These are phyloP conservation scores for Polydrusus cervinus DNA, from an alignment of 2,888 invertebrate genomes.

Conservation along the genomic window DNA sequence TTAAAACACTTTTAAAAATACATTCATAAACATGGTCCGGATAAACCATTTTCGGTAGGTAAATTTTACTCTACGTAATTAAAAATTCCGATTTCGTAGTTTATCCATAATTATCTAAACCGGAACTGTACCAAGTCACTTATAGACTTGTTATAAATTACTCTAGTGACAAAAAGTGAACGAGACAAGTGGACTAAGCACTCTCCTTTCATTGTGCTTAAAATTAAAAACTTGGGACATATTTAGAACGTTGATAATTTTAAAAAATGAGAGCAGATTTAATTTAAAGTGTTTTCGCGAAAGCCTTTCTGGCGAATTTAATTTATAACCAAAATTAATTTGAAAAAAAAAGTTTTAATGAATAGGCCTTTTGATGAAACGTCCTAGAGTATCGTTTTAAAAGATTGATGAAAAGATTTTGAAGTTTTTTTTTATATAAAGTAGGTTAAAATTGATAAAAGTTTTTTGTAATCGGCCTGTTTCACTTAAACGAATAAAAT, in stretches of 20 bases:
- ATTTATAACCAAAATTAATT: slow-evolving; percentile 29
- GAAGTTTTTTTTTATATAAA: neutral
- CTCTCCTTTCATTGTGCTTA: neutral
- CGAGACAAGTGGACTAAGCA: neutral
- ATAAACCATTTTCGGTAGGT: too few species aligned
- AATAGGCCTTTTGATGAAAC: neutral
- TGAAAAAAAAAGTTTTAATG: slow-evolving; percentile 6
- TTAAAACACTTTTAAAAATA: too few species aligned
- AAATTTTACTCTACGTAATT: too few species aligned
- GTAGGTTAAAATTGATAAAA: neutral
- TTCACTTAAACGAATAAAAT: too few species aligned
- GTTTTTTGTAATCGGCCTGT: neutral
- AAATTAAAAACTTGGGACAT: neutral
- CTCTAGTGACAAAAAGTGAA: neutral
- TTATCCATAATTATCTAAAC: too few species aligned
- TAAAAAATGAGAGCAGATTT: neutral
- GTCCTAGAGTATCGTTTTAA: neutral
- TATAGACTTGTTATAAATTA: too few species aligned
- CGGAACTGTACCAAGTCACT: too few species aligned
- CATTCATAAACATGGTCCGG: too few species aligned
- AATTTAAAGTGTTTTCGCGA: slow-evolving; percentile 7
- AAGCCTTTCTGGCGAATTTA: slow-evolving; percentile 6
- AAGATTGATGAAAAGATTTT: neutral
- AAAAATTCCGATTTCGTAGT: too few species aligned
- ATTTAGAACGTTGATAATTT: neutral